Evolutionary conservation across 2,888 invertebrate species (phyloP), one percentile per base, ranked within the genome.

Genomic region (Homarus gammarus): DNA sequence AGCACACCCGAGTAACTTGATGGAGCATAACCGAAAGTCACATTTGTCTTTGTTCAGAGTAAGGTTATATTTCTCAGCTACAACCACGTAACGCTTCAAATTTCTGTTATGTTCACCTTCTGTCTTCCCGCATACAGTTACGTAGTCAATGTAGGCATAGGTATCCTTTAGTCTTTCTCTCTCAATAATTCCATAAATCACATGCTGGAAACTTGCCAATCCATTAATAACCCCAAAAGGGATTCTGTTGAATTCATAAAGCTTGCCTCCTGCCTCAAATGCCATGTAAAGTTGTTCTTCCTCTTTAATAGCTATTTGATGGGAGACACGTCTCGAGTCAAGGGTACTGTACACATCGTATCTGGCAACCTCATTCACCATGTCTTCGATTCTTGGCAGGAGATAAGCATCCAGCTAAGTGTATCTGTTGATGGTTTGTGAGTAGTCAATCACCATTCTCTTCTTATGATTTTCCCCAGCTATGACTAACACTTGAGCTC

Each of bases 331-430:
- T 51, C 77, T 79, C 22, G 91, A 44, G 33, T 91, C 90, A 0
- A 91, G 70, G 2, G 78, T 87, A 64, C 84, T 92, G 75, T 89
- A 92, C 2, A 92, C 77, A 5, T 87, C 38, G 40, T 86, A 90
- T 61, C 61, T 33, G 3, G 87, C 73, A 84, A 87, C 56, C 12
- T 82, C 40, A 33, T 70, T 49, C 49, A 83, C 83, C n/a, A 70
- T 40, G 27, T 68, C 72, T 33, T 68, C 70, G 2, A 92, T 91
- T 31, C 61, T 79, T 10, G 92, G 92, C 3, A 84, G 15, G n/a
- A 75, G 84, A 56, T 75, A 75, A 3, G 84, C 84, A 33, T 84
- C 73, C 5, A 84, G 61, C 18, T 56, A 27, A 2, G 75, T 84
- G 44, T 56, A 75, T 22, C 38, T 10, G 12, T 56, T 79, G 3